Base-by-base conservation (phyloP, 2,113 vertebrate species). In the Pycnonotus jocosus region DNA sequence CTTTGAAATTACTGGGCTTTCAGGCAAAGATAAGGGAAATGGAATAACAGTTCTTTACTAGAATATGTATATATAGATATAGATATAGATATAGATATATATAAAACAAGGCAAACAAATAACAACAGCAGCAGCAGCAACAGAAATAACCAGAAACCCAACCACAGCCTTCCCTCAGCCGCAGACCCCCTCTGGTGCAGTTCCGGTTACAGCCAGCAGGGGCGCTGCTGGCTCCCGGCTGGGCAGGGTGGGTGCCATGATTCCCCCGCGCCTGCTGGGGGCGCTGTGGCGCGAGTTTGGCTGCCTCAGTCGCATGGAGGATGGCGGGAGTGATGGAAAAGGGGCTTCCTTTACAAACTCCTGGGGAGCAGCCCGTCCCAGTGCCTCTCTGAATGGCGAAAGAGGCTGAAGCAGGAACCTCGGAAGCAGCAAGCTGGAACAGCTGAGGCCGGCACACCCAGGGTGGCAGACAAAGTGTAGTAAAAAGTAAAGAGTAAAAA, bases 161-260 rank as follows among this genome's bases (percentile, higher is more conserved):
- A 2, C 3, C 3, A 0, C 5, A 6, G 33, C 47, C 9, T 1
- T 12, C 16, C 11, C 33, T 2, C 0, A 1, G 22, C 40, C 0
- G 0, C 13, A 0, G 45, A 38, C 18, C 27, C 17, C 71, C 3
- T 1, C 0, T 0, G 12, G 17, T 45, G 81, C 69, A 64, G 58
- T 64, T 23, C 9, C 2, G 0, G 3, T 3, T 7, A 1, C 15
- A 1, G 81, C 40, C 58, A 0, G 7, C 48, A 64, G 69, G 69
- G 69, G 69, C 23, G 7, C 69, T 38, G 28, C 6, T 8, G 48
- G 68, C 81, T 33, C 48, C 57, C 1, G 48, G 68, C 38, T 1
- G 4, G 48, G 58, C 58, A 16, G 33, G 38, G 48, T 0, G 0
- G 40, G 5, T 8, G n/a, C 2, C 1, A 1, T 40, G n/a, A 11